phyloP scores from a whole-genome alignment of 2,113 vertebrate species.

The Muntiacus reevesi region DNA sequence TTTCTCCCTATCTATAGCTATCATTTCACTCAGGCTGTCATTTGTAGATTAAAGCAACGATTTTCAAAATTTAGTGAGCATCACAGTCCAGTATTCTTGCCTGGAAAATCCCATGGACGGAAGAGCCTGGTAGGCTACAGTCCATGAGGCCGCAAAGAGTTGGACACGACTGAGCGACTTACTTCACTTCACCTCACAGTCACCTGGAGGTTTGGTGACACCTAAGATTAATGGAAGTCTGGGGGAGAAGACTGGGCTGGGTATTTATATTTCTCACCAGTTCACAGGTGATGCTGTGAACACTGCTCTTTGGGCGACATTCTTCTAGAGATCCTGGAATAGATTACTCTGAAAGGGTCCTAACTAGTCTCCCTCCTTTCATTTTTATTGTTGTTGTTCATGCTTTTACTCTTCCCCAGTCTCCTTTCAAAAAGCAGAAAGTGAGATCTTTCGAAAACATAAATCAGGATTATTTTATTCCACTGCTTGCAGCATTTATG shows the following conservation, averaged over 20 bases:
- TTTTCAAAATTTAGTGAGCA: neutral
- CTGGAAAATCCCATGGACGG: no score
- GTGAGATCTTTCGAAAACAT: neutral
- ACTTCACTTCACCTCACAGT: neutral
- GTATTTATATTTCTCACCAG: neutral
- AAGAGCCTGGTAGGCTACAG: no score
- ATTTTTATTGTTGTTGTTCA: neutral
- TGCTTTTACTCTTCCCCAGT: neutral
- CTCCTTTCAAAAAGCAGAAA: neutral
- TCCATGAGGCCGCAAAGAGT: no score
- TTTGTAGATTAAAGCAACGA: neutral
- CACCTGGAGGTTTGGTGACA: neutral
- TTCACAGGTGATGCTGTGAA: neutral
- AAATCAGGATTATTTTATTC: neutral
- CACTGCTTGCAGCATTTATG: neutral
- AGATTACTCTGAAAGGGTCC: neutral
- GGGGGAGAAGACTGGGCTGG: neutral
- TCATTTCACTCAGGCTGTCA: neutral
- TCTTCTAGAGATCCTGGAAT: neutral
- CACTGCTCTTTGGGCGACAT: fast-evolving
- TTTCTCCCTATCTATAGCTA: neutral
- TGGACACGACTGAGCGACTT: no score
- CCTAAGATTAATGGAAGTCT: neutral
- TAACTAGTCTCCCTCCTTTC: neutral
- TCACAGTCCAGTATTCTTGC: neutral